Percentiles rank a stretch among this genome's conserved stretches.
phyloP scores from a whole-genome alignment of 2,888 invertebrate species.

The Brachynemurus nebulosus region DNA sequence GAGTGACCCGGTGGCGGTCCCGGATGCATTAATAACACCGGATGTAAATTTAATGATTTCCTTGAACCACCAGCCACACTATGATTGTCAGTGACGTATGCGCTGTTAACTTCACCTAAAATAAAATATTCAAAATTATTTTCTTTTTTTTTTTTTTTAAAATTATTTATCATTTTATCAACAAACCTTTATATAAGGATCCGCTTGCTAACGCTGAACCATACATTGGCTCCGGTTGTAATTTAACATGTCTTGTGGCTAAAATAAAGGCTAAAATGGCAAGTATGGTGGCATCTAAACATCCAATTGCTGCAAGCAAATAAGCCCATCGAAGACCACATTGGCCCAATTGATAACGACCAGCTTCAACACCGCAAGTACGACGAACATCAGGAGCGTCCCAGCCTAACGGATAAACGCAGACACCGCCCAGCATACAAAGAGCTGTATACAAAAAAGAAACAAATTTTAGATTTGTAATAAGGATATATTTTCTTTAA shows the following conservation, averaged over 20 bases:
- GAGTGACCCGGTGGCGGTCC: conserved; percentile 40
- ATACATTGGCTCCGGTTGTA: conserved; percentile 67
- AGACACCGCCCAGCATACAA: conserved; percentile 76
- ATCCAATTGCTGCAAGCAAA: conserved; percentile 80
- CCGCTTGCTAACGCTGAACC: conserved; percentile 51
- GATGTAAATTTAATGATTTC: conserved; percentile 75
- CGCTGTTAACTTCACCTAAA: conserved; percentile 78
- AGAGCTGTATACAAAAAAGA: conserved; percentile 46
- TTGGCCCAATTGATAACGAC: conserved; percentile 61
- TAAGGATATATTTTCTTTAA: too few relatives aligned
- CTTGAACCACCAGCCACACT: conserved; percentile 71
- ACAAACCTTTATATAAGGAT: conserved; percentile 52
- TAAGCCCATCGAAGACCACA: conserved; percentile 91
- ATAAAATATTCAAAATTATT: conserved; percentile 15
- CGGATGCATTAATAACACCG: conserved; percentile 68
- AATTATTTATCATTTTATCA: background rate
- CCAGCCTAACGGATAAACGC: conserved; percentile 87
- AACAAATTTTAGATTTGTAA: conserved; percentile 2
- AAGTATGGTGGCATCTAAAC: conserved; percentile 71
- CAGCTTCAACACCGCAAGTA: conserved; percentile 74
- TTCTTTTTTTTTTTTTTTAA: background rate
- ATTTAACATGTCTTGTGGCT: conserved; percentile 74
- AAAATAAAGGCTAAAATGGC: conserved; percentile 86
- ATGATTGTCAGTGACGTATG: conserved; percentile 72
- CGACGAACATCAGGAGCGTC: conserved; percentile 66